Percentiles rank a stretch among this genome's conserved stretches.
Conservation (phyloP, 2,113 vertebrate species). For the Tauraco erythrolophus region DNA sequence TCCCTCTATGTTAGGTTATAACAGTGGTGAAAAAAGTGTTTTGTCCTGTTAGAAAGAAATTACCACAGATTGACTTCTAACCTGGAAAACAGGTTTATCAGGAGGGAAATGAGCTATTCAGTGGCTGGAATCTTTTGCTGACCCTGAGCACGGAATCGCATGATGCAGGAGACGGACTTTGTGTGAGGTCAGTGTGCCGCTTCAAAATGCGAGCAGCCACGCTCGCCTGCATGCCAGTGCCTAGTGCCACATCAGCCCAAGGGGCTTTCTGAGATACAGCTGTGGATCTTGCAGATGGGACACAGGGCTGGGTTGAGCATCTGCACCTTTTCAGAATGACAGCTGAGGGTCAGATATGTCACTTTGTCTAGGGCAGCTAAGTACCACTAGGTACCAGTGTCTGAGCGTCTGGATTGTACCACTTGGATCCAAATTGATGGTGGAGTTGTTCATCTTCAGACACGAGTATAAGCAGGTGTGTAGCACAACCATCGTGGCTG, state of each 20-base stretch:
- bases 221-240: accelerated
- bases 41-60: background rate
- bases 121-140: background rate
- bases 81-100: background rate
- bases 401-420: background rate
- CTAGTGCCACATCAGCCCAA: background rate
- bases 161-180: background rate
- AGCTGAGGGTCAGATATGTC: background rate
- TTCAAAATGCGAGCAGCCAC: accelerated
- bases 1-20: background rate
- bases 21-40: background rate
- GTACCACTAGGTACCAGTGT: background rate
- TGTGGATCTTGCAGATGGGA: background rate
- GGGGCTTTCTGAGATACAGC: background rate
- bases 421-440: background rate
- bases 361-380: background rate
- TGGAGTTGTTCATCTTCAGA: background rate
- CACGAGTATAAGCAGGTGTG: background rate
- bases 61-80: background rate
- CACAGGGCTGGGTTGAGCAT: background rate
- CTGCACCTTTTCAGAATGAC: background rate
- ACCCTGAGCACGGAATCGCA: background rate
- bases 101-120: background rate
- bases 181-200: background rate
- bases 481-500: background rate